These are phyloP conservation scores for Rhabdophis nuchalis DNA, from an alignment of 2,797 vertebrate genomes.

Conservation along the genomic window DNA sequence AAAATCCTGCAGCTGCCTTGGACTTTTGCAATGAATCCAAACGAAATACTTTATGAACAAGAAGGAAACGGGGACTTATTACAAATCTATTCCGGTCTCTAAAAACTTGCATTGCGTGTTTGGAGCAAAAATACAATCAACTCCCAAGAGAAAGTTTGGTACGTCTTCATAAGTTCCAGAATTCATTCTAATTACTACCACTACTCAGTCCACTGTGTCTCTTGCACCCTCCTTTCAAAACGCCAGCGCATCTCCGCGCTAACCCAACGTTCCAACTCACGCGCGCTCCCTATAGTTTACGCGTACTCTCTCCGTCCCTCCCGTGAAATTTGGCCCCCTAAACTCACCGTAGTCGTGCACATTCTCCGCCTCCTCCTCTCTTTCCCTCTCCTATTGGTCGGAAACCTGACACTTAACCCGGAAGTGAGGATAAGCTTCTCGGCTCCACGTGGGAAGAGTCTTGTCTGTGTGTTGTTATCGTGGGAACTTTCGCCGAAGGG, in stretches of 20 bases:
- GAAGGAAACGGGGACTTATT: neutral
- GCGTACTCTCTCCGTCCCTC: fast-evolving
- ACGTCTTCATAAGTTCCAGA: neutral
- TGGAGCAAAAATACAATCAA: neutral
- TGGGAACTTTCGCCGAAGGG: no score
- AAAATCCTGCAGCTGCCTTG: neutral
- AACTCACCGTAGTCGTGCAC: neutral
- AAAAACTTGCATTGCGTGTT: neutral
- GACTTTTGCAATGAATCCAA: neutral
- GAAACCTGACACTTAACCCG: neutral
- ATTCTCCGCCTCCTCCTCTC: no score
- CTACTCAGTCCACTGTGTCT: neutral
- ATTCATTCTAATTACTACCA: neutral
- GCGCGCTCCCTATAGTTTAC: neutral
- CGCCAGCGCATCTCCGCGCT: neutral
- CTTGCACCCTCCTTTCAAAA: neutral
- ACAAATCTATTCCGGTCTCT: neutral
- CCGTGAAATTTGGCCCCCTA: neutral
- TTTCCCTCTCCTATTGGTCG: neutral
- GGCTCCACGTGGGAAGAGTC: neutral
- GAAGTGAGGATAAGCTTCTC: neutral
- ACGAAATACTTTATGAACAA: neutral
- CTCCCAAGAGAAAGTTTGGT: neutral
- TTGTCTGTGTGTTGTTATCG: no score
- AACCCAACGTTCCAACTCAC: neutral